Base-by-base conservation (phyloP, 2,113 vertebrate species). In the Alligator sinensis region DNA sequence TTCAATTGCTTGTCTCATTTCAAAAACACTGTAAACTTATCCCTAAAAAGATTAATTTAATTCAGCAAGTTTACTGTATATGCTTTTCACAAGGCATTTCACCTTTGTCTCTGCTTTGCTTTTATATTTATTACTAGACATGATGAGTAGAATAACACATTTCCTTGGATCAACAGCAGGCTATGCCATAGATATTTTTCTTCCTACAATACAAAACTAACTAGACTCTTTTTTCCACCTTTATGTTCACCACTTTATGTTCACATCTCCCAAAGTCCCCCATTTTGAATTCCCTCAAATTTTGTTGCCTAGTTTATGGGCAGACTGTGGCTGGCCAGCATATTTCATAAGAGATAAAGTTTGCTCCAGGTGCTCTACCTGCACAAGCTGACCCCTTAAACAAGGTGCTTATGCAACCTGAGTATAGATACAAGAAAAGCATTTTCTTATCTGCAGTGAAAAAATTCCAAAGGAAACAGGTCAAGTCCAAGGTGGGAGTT, bases 11-110 rank as follows among this genome's bases (percentile, higher is more conserved):
- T 74, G 63, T 30, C 15, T 5, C 0, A 61, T 82, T 87, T 95
- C 76, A 91, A 92, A 90, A 62, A 83, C 22, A 60, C 27, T 57
- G 59, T 74, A 78, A 62, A 77, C 47, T 72, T 90, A 84, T 55
- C 84, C 24, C 70, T 68, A 30, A 68, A 79, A 90, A 90, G 88
- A 64, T 90, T 90, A 90, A 90, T 90, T 90, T 79, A 90, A 90
- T 90, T 64, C 76, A 90, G 64, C 28, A 80, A 38, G n/a, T 84
- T 57, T 79, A 80, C 80, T 58, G 59, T 79, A 72, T 75, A 38
- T 76, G 79, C 63, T 60, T 58, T 54, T 68, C 72, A 58, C 34
- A 62, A 72, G 34, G 14, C 25, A 59, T 82, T 82, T 89, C 54
- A 82, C 72, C 54, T 77, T 89, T 59, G 28, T 72, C 28, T 64